Conservation (phyloP, 2,888 invertebrate genomes). For the Napeogenes sylphis region DNA sequence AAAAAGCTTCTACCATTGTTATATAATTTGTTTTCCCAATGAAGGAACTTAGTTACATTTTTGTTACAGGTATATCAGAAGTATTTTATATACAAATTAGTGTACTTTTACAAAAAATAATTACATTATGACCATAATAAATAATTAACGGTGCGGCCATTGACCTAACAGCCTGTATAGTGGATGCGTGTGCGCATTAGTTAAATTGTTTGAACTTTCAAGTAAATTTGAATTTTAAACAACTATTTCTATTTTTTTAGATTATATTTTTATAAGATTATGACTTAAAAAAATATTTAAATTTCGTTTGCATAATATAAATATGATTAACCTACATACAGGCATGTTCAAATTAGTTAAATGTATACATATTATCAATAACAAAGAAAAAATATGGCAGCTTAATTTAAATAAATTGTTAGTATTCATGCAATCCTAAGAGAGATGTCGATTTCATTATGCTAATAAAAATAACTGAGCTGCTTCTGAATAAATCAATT, state of each 20-base stretch:
- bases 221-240: conserved; percentile 9
- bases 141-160: conserved; percentile 12
- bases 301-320: no score
- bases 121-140: conserved; percentile 2
- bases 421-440: not conserved
- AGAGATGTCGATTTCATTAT: not conserved
- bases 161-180: conserved; percentile 12
- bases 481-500: not conserved
- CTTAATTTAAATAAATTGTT: no score
- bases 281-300: not conserved
- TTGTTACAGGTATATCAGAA: no score
- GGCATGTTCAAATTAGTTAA: no score
- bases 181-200: conserved; percentile 8
- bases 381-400: no score
- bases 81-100: no score
- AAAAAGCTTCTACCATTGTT: no score
- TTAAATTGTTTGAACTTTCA: conserved; percentile 13
- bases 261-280: not conserved
- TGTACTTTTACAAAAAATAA: not conserved
- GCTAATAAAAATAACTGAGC: conserved; percentile 1
- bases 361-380: no score
- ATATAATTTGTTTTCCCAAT: no score
- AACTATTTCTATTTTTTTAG: not conserved
- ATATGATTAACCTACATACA: not conserved
- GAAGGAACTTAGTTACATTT: no score